Evolutionary conservation across 2,888 invertebrate genomes (phyloP), one percentile per base, ranked within the genome.

Genomic region (Notodonta dromedarius): DNA sequence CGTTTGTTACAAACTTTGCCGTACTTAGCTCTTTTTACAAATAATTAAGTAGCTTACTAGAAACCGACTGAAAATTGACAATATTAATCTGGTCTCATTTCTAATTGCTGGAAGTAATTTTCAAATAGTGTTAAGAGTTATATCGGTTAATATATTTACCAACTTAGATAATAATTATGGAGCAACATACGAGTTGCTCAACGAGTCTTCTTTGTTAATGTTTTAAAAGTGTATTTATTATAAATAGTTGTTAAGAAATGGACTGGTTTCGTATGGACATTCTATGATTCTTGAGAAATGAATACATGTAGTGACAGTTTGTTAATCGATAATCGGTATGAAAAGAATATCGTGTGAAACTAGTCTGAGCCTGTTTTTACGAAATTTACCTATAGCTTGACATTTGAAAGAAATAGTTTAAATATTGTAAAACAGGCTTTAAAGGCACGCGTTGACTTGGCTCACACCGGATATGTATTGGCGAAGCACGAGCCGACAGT

Each of bases 41-140:
- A 65, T 71, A 77, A 76, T 76, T 77, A 85, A 76, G 79, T 89
- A 87, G 84, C 79, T 77, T 76, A 71, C 74, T 84, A 84, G 80
- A 78, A 82, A 85, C 83, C 81, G 92, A 93, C 92, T 93, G 93
- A 93, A 81, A 78, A 78, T 81, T 76, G 92, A 93, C 92, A 93
- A 93, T 92, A 92, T 86, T 80, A 80, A 80, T 83, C 84, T 83
- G 90, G 88, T 88, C 87, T 88, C 84, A 84, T 85, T 88, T 86
- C 82, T 77, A 83, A 81, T 76, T 77, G 79, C 82, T 85, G 80
- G 79, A 77, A 79, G 76, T 73, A 65, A 77, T 80, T 71, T 82
- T 78, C 77, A 77, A 51, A 59, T 81, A 78, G 69, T 65, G 56
- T 62, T 83, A 80, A 80, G 76, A 73, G 71, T 80, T 79, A 77